Conservation (phyloP, 2,113 vertebrate genomes). For the Paratilapia polleni region DNA sequence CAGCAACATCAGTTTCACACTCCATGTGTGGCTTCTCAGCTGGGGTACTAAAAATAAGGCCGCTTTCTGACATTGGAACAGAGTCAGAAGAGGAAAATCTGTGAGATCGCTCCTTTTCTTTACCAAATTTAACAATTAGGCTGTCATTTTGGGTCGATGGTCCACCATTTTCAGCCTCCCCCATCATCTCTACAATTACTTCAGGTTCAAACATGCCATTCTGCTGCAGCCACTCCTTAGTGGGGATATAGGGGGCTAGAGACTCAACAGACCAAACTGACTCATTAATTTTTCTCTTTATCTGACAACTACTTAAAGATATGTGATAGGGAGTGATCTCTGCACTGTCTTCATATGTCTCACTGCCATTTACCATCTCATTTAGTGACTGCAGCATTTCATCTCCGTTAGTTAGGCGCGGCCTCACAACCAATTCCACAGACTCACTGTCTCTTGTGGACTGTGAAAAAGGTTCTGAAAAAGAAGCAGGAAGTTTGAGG, state of each 20-base stretch:
- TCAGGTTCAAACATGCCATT: constrained; percentile 25
- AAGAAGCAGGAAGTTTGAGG: constrained; percentile 8
- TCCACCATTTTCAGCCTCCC: neutral
- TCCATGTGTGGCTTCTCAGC: neutral
- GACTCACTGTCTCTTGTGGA: neutral
- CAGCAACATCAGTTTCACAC: neutral
- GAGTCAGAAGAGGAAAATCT: constrained; percentile 13
- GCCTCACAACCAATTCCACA: neutral
- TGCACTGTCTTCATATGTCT: neutral
- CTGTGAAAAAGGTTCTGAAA: neutral
- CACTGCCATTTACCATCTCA: neutral
- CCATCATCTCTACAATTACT: neutral
- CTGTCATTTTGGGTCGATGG: neutral
- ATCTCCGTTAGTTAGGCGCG: neutral
- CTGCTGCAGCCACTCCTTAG: constrained; percentile 51
- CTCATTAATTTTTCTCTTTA: constrained; percentile 35
- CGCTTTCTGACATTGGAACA: constrained; percentile 20
- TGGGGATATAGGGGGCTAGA: constrained; percentile 48
- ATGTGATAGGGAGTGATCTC: neutral
- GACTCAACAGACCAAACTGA: constrained; percentile 76
- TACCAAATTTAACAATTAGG: neutral
- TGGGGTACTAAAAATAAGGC: constrained; percentile 2
- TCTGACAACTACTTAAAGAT: neutral
- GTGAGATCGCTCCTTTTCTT: neutral
- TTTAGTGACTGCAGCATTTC: neutral